A percentile compares a stretch with the other conserved stretches of the same genome.
These are phyloP conservation scores for Chrysaora quinquecirrha DNA, from an alignment of 30 jellyfish, hydroid and myxozoan species.

Conservation along the genomic window DNA sequence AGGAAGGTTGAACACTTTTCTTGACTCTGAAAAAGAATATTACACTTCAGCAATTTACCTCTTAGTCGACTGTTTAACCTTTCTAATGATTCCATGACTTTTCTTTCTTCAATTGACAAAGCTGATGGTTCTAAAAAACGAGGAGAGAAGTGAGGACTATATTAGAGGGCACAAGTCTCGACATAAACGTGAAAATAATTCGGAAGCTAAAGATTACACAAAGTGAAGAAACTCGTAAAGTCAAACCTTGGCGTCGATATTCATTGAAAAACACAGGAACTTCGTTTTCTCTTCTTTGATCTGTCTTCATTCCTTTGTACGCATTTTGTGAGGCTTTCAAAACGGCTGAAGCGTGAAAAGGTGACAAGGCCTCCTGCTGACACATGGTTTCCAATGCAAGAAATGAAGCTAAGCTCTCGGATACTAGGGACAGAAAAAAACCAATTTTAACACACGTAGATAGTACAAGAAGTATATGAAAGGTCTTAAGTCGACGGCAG, in stretches of 20 bases:
- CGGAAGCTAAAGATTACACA: too few species aligned
- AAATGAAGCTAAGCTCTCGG: conserved; percentile 85
- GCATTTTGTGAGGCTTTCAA: conserved; percentile 65
- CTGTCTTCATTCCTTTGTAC: conserved; percentile 15
- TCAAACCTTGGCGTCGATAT: conserved; percentile 57
- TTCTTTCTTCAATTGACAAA: conserved; percentile 86
- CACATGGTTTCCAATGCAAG: conserved; percentile 86
- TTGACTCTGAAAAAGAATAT: too few species aligned
- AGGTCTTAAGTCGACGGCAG: too few species aligned
- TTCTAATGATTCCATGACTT: conserved; percentile 90
- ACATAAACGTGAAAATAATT: too few species aligned
- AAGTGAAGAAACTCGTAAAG: background rate
- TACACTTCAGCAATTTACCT: too few species aligned
- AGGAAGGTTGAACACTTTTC: too few species aligned
- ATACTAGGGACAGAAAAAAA: conserved; percentile 21
- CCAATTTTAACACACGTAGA: too few species aligned
- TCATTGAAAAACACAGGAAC: background rate
- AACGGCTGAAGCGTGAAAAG: conserved; percentile 67
- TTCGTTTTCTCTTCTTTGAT: background rate
- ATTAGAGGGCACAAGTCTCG: too few species aligned
- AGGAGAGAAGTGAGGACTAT: too few species aligned
- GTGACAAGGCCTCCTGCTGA: conserved; percentile 65
- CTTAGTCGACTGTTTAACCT: conserved; percentile 68
- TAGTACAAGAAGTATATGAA: too few species aligned
- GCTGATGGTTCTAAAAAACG: conserved; percentile 56